These are phyloP conservation scores for Brachionus manjavacas DNA, from an alignment of 1,140 invertebrate species.

Conservation along the genomic window DNA sequence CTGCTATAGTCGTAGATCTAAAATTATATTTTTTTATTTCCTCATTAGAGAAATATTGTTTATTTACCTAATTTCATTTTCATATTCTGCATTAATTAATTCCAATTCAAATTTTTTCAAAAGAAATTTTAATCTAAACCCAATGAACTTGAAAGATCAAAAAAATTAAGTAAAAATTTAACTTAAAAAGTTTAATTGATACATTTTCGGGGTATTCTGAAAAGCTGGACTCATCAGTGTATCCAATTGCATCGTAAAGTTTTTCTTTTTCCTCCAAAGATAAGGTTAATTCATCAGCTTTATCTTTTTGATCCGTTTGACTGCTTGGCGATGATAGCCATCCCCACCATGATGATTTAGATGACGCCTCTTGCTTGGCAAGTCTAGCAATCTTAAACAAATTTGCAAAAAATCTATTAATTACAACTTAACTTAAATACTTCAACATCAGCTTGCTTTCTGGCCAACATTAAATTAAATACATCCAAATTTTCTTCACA, in stretches of 20 bases:
- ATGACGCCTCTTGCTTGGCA: background rate
- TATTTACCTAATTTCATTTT: background rate
- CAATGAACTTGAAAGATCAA: background rate
- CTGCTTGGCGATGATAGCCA: background rate
- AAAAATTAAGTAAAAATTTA: background rate
- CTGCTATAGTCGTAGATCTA: background rate
- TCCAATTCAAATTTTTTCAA: slow-evolving; percentile 33
- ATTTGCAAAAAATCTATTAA: background rate
- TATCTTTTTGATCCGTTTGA: background rate
- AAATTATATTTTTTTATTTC: background rate
- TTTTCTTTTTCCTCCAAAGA: slow-evolving; percentile 26
- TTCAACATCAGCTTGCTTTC: slow-evolving; percentile 33
- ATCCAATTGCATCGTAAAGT: slow-evolving; percentile 42
- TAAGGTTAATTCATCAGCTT: background rate
- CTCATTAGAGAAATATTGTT: background rate
- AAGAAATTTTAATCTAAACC: slow-evolving; percentile 22
- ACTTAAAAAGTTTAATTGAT: background rate
- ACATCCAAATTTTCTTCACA: slow-evolving; percentile 37
- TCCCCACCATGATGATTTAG: slow-evolving; percentile 36
- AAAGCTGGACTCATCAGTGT: slow-evolving; percentile 14
- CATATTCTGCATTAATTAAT: slow-evolving; percentile 18
- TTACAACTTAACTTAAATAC: background rate
- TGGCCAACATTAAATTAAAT: slow-evolving; percentile 25
- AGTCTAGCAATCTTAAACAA: background rate
- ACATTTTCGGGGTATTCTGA: background rate